Percentiles rank a stretch among this genome's conserved stretches.
phyloP scores from a whole-genome alignment of 2,113 vertebrate species.

The human region DNA sequence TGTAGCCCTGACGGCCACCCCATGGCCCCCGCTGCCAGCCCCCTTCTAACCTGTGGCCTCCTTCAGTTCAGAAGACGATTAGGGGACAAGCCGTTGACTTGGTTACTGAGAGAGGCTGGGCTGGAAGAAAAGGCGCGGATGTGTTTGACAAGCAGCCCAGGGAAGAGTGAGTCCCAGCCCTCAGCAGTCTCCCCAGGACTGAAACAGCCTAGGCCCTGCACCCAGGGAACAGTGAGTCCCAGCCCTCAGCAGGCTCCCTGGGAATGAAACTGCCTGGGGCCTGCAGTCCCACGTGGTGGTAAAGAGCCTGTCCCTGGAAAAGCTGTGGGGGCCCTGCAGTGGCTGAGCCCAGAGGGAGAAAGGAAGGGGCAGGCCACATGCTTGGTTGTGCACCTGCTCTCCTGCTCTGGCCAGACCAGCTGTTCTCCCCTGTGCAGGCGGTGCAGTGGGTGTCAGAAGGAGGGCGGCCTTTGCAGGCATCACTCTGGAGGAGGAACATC shows the following conservation, averaged over 20 bases:
- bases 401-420: not conserved
- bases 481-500: not conserved
- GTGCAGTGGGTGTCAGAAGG: not conserved
- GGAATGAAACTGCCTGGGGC: not conserved
- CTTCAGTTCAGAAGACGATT: accelerated
- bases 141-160: not conserved
- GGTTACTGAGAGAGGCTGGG: not conserved
- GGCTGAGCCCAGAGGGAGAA: not conserved
- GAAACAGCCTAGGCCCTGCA: not conserved
- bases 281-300: not conserved
- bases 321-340: not conserved
- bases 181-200: not conserved
- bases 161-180: not conserved
- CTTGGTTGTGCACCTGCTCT: not conserved
- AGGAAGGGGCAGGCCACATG: not conserved
- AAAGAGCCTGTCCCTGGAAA: accelerated
- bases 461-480: not conserved
- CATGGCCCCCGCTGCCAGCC: not conserved
- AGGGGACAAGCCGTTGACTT: accelerated
- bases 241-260: not conserved
- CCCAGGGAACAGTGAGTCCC: not conserved
- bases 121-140: accelerated
- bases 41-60: not conserved
- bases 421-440: not conserved
- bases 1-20: not conserved